Evolutionary conservation across 1,140 invertebrate species (phyloP).

Genomic region (Venturia canescens): DNA sequence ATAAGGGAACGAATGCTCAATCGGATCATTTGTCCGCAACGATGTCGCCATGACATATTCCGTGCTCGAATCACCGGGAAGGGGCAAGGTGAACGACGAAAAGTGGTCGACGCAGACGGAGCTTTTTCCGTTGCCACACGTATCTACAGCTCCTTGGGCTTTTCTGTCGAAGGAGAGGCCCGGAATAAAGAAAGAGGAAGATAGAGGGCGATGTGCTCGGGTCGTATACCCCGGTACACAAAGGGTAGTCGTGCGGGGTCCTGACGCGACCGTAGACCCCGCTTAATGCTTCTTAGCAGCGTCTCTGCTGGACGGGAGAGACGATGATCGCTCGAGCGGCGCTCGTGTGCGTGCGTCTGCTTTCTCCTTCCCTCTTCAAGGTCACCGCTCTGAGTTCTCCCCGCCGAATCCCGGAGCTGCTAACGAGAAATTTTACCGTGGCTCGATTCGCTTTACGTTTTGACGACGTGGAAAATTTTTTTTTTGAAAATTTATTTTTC

Average conservation of each 20-base stretch:
- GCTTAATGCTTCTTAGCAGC: not conserved
- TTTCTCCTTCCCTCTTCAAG: not conserved
- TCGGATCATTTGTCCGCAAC: no score
- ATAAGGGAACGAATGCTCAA: no score
- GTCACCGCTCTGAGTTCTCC: not conserved
- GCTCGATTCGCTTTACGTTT: no score
- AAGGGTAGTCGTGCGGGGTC: conserved; percentile 1
- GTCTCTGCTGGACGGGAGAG: not conserved
- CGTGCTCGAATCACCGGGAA: no score
- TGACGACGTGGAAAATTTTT: not conserved
- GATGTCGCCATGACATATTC: no score
- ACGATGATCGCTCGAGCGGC: not conserved
- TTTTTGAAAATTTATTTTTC: not conserved
- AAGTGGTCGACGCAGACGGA: no score
- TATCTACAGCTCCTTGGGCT: not conserved
- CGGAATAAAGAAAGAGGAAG: not conserved
- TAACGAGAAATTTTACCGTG: not conserved
- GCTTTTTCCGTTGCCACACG: not conserved
- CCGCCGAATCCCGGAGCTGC: not conserved
- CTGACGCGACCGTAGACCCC: not conserved
- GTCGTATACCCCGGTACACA: conserved; percentile 10
- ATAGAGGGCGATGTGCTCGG: not conserved
- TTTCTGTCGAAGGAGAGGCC: not conserved
- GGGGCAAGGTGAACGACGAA: no score
- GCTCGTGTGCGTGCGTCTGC: not conserved